Percentiles rank a stretch among this genome's conserved stretches.
phyloP scores from a whole-genome alignment of 2,888 invertebrate genomes.

The Zygaena filipendulae region DNA sequence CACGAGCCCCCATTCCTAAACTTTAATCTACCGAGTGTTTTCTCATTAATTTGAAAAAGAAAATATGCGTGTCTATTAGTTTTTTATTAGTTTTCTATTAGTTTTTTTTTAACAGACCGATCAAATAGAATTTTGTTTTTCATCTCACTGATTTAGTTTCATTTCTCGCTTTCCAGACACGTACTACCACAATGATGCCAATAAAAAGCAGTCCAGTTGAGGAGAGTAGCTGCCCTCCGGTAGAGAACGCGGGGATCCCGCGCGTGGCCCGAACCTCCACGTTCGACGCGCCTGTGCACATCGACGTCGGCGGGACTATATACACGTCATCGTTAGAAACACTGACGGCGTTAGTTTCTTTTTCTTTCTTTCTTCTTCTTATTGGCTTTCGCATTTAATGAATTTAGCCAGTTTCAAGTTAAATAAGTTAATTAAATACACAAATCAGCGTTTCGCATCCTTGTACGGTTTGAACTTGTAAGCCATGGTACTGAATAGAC shows the following conservation, averaged over 20 bases:
- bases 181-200: constrained; percentile 28
- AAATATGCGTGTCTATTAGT: too few relatives aligned
- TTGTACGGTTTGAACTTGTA: too few relatives aligned
- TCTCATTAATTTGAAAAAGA: too few relatives aligned
- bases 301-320: constrained; percentile 96
- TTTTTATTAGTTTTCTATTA: too few relatives aligned
- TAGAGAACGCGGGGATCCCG: constrained; percentile 87
- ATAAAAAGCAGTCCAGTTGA: constrained; percentile 32
- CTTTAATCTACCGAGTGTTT: too few relatives aligned
- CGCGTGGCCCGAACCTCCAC: constrained; percentile 92
- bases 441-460: too few relatives aligned
- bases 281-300: constrained; percentile 96
- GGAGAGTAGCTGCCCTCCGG: constrained; percentile 27
- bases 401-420: too few relatives aligned
- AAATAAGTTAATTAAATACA: too few relatives aligned
- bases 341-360: constrained; percentile 82
- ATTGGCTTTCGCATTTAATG: too few relatives aligned
- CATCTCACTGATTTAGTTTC: not conserved
- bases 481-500: too few relatives aligned
- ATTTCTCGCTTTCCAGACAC: constrained; percentile 3
- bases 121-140: not conserved
- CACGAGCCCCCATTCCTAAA: too few relatives aligned
- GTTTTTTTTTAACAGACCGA: constrained; percentile 5
- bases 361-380: too few relatives aligned
- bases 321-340: constrained; percentile 97